Evolutionary conservation across 2,797 vertebrate genomes (phyloP).

Genomic region (Tragelaphus oryx): DNA sequence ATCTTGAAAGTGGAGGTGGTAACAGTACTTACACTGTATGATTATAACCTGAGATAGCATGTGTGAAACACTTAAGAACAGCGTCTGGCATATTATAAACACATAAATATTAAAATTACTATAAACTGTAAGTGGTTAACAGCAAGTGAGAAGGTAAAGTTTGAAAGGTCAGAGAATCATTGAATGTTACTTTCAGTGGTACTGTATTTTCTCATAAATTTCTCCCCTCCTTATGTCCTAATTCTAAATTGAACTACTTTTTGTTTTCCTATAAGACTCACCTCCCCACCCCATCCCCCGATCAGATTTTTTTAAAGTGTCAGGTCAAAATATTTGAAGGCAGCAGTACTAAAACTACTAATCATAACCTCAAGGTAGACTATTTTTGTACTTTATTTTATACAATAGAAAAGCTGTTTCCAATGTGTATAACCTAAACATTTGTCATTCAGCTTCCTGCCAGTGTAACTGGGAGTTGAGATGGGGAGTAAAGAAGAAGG

Average conservation of each 20-base stretch:
- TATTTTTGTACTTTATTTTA: slow-evolving; percentile 34
- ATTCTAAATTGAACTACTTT: neutral
- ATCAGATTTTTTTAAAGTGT: neutral
- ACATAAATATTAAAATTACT: slow-evolving; percentile 18
- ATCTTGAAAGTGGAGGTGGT: neutral
- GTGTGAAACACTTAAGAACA: slow-evolving; percentile 1
- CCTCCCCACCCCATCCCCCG: neutral
- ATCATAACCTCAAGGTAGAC: slow-evolving; percentile 14
- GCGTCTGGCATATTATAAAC: neutral
- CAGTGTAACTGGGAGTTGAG: neutral
- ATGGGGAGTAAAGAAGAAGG: neutral
- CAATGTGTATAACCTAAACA: slow-evolving; percentile 31
- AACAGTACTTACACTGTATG: neutral
- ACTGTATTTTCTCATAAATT: slow-evolving; percentile 23
- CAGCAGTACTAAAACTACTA: slow-evolving; percentile 37
- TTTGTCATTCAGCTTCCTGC: slow-evolving; percentile 37
- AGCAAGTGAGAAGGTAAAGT: neutral
- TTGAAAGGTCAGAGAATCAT: neutral
- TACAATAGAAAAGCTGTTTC: neutral
- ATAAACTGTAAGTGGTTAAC: neutral
- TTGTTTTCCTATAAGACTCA: neutral
- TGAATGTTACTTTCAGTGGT: neutral
- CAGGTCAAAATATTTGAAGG: slow-evolving; percentile 54
- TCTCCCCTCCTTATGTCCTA: neutral
- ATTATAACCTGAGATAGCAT: neutral